Base-by-base conservation (phyloP, 2,888 invertebrate genomes). In the Enoplolaimus lenunculus region DNA sequence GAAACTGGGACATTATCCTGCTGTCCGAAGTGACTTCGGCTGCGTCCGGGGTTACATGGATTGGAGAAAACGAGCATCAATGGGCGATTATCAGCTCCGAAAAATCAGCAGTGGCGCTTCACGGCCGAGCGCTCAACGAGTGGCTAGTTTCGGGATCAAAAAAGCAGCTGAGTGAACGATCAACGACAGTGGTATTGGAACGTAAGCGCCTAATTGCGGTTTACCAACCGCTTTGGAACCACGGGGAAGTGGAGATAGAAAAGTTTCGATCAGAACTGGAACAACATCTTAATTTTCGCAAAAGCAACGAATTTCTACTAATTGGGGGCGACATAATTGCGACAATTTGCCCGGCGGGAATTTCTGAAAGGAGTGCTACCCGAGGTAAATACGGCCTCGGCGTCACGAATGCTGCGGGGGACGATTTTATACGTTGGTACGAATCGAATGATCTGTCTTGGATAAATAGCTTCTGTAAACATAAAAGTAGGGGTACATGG, bases 11-110 rank as follows among this genome's bases (percentile, higher is more conserved):
- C 31, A 29, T 29, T 26, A 62, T 62, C n/a, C 31, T 62, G 62
- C n/a, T 62, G 13, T 16, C 62, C 29, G 62, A 62, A 62, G 31
- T 62, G 28, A 62, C 62, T 16, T 62, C 62, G n/a, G 31, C 31
- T 31, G 28, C 29, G 7, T 13, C 62, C 62, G 62, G 62, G 31
- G 62, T 62, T 7, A 62, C 62, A n/a, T 62, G 62, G 62, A 62
- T 62, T 29, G 62, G 62, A 62, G n/a, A 62, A 62, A 62, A 62
- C n/a, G 29, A 62, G 62, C 62, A 62, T 31, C 62, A 62, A 62
- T 62, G 62, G 62, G 62, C 28, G 29, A 62, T 62, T 7, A 62
- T 62, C 62, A 26, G 31, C 62, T 62, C 62, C 16, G 31, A 26
- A 29, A 62, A 62, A 29, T 26, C 62, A 31, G 62, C 62, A 31